phyloP scores from a whole-genome alignment of 2,797 vertebrate genomes.

The Echiichthys vipera region DNA sequence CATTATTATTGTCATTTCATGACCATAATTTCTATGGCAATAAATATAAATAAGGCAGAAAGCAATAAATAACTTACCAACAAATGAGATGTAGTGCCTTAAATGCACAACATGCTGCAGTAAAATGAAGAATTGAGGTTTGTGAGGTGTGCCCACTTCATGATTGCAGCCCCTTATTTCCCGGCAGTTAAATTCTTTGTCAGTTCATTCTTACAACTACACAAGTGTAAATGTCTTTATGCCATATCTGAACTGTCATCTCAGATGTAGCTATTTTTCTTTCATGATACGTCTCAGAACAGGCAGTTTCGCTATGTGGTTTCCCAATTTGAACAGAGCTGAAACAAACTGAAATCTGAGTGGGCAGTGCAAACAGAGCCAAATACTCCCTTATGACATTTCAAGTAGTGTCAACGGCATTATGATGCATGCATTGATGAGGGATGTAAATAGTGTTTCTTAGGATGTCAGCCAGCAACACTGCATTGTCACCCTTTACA shows the following conservation, averaged over 20 bases:
- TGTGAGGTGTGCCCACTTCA: conserved; percentile 14
- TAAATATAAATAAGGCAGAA: conserved; percentile 75
- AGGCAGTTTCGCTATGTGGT: conserved; percentile 1
- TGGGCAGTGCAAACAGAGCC: conserved; percentile 37
- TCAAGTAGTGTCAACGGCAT: conserved; percentile 36
- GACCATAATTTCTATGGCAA: conserved; percentile 48
- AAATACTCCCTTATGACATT: conserved; percentile 45
- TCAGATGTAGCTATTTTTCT: conserved; percentile 27
- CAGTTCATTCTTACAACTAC: conserved; percentile 7
- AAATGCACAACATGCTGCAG: conserved; percentile 38
- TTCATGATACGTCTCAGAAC: conserved; percentile 22
- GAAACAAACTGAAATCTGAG: conserved; percentile 28
- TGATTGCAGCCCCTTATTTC: conserved; percentile 27
- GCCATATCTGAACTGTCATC: conserved; percentile 35
- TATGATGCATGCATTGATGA: conserved; percentile 28
- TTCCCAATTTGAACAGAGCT: conserved; percentile 7
- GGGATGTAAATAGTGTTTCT: conserved; percentile 42
- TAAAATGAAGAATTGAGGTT: conserved; percentile 27
- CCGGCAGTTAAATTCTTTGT: conserved; percentile 27
- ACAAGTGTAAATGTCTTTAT: conserved; percentile 13
- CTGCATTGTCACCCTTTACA: conserved; percentile 30
- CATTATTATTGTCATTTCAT: conserved; percentile 31
- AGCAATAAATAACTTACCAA: conserved; percentile 58
- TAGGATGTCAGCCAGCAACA: conserved; percentile 40
- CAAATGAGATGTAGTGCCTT: conserved; percentile 20